Base-by-base conservation (phyloP, 2,113 vertebrate genomes). In the Sinocyclocheilus anophthalmus region DNA sequence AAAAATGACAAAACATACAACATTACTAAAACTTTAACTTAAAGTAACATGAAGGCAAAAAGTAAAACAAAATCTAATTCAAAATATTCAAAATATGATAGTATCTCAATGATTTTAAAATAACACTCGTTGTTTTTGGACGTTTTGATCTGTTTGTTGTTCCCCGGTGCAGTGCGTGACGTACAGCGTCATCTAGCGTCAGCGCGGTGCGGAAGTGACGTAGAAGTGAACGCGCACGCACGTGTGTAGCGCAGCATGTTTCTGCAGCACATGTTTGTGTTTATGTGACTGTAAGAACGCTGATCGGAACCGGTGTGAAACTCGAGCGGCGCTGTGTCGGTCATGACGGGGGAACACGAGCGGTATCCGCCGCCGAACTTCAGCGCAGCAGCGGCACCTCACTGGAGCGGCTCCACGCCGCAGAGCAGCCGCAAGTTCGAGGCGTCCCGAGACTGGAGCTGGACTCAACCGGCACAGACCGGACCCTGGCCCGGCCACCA, bases 361-460 rank as follows among this genome's bases (percentile, higher is more conserved):
- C 87, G 86, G 6, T 94, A 92, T 65, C 93, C 94, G 12, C 86
- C 93, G 0, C 93, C 94, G 76, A 88, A 90, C 84, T 94, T 94
- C 24, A 84, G 86, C 80, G 81, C 81, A 81, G 88, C 92, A 1
- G 55, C 91, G 13, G 76, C 85, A 3, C 79, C 30, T 53, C 89
- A 84, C 33, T 92, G 92, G 92, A 24, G 18, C 69, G 26, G 69
- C 85, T 93, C 92, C 91, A 5, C 20, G 91, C 81, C 76, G 6
- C 87, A 88, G 0, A 4, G 13, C 61, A 4, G 57, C 14, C 88
- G 89, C 14, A 80, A 59, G 14, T 92, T 92, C 70, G 63, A 87
- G 57, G 88, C 88, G 8, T 65, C 69, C 16, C 65, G 75, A 76
- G 89, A 88, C 84, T 89, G 83, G 85, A 82, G 70, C 67, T 59